Base-by-base conservation (phyloP, 2,113 vertebrate genomes). In the Aramus guarauna region DNA sequence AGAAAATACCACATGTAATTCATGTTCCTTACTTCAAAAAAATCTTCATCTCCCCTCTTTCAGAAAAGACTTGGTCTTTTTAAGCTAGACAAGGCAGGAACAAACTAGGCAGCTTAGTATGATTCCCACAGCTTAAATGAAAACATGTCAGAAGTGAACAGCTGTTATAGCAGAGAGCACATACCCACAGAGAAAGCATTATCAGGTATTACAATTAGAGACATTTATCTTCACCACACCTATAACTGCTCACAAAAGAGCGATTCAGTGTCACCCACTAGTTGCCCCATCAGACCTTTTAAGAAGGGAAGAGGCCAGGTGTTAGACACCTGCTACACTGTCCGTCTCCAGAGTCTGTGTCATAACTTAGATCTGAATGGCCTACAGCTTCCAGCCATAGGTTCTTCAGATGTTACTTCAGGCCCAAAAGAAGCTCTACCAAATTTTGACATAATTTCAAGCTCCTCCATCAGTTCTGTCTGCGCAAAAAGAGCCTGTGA, bases 391-490 rank as follows among this genome's bases (percentile, higher is more conserved):
- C 53, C 67, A 55, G 67, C 36, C 37, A 0, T 2, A 1, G 4
- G 7, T 6, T 12, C 43, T 36, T 83, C 90, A 91, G 16, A 23
- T 20, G 21, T n/a, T 58, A 47, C 10, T 84, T 19, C 34, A 69
- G 32, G 37, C 9, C 41, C 68, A 62, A 81, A 66, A 37, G 36
- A 82, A 73, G 48, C 30, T 48, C 58, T 27, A 29, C 16, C 13
- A 3, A 60, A 36, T 53, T 83, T 1, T 20, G 20, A 77, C 12
- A 9, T 0, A 32, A 24, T 12, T 56, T 11, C 12, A 56, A 67
- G 37, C 34, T 55, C 34, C 60, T 26, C 34, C 23, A 14, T 4
- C 15, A 16, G 45, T 55, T 48, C 0, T 0, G 19, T 52, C n/a
- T 56, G 36, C 1, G 1, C 64, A 53, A 59, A 81, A 56, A 34